These are phyloP conservation scores for Blastobasis adustella DNA, from an alignment of 2,888 invertebrate species.

Conservation along the genomic window DNA sequence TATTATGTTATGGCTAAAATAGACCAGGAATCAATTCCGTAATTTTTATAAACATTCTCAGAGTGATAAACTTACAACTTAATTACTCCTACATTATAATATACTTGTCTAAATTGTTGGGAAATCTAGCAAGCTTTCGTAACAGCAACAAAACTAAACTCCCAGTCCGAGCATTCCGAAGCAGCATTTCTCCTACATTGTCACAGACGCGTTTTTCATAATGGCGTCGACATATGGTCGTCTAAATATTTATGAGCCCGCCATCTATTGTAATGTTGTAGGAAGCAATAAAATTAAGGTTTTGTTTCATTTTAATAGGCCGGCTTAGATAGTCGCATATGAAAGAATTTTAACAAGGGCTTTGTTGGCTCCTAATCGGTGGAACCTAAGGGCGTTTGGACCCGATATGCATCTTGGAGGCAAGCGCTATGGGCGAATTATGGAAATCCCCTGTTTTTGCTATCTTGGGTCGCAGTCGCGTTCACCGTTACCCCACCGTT, in stretches of 20 bases:
- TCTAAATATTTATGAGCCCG: conserved; percentile 5
- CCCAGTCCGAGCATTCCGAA: too few relatives aligned
- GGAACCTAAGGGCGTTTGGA: conserved; percentile 27
- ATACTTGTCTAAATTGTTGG: too few relatives aligned
- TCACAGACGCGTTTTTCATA: too few relatives aligned
- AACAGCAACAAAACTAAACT: too few relatives aligned
- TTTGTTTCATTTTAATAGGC: conserved; percentile 54
- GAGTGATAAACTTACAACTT: too few relatives aligned
- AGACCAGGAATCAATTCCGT: too few relatives aligned
- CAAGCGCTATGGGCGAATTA: conserved; percentile 3
- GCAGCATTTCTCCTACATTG: too few relatives aligned
- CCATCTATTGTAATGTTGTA: background rate
- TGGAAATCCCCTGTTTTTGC: conserved; percentile 4
- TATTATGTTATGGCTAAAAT: too few relatives aligned
- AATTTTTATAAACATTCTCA: too few relatives aligned
- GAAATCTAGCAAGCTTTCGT: too few relatives aligned
- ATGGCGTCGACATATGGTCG: background rate
- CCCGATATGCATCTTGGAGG: too few relatives aligned
- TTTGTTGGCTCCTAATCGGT: conserved; percentile 37
- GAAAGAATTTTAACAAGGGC: conserved; percentile 67
- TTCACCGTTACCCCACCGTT: background rate
- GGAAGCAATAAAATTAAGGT: conserved; percentile 19
- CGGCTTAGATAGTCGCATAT: conserved; percentile 29
- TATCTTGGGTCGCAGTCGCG: background rate
- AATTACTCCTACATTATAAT: too few relatives aligned